phyloP scores from a whole-genome alignment of 2,888 invertebrate genomes.

The Brachyopa scutellaris region DNA sequence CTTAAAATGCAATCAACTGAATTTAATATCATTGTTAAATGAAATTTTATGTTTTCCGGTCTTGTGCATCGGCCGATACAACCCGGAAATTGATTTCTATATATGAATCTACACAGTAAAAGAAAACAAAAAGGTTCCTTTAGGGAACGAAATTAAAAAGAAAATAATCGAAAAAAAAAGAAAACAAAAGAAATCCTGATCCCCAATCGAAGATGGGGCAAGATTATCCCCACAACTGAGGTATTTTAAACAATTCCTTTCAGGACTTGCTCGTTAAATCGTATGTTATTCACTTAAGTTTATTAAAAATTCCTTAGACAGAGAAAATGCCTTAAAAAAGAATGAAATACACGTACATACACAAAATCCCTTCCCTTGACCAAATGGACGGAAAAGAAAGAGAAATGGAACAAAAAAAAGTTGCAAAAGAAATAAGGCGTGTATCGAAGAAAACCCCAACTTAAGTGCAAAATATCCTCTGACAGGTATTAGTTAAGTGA shows the following conservation, averaged over 20 bases:
- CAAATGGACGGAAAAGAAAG: background rate
- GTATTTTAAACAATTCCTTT: background rate
- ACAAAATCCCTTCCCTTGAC: constrained; percentile 6
- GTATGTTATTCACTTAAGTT: constrained; percentile 42
- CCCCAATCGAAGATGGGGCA: background rate
- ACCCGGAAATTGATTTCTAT: no score
- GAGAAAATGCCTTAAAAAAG: constrained; percentile 13
- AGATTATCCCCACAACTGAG: background rate
- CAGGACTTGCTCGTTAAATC: background rate
- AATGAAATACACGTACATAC: background rate
- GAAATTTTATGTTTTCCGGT: no score
- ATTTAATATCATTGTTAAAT: no score
- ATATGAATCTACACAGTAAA: no score
- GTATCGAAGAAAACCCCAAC: background rate
- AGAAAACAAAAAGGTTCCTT: no score
- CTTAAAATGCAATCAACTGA: no score
- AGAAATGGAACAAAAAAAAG: background rate
- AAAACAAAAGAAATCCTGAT: no score
- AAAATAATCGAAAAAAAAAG: no score
- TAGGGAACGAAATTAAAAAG: no score
- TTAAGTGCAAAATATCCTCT: constrained; percentile 42
- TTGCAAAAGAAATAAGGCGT: background rate
- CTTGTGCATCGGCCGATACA: no score
- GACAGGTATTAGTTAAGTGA: constrained; percentile 58
- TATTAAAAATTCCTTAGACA: constrained; percentile 50